These are phyloP conservation scores for Ailurus styani DNA, from an alignment of 2,113 vertebrate genomes.

Conservation along the genomic window DNA sequence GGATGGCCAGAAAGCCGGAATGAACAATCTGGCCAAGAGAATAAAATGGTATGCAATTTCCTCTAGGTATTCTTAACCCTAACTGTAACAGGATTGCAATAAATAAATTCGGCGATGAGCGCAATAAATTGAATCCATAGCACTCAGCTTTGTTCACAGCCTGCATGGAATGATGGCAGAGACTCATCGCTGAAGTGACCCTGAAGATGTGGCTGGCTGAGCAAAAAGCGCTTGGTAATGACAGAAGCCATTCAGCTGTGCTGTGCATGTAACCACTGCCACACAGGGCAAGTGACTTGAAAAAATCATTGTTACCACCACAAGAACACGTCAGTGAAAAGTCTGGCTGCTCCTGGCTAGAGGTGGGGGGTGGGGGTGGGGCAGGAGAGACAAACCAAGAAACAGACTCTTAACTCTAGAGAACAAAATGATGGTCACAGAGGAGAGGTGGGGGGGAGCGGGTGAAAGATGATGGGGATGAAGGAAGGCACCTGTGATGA, in stretches of 20 bases:
- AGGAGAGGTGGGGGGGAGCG: neutral
- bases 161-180: slow-evolving; percentile 26
- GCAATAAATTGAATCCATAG: neutral
- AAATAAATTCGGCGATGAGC: neutral
- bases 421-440: neutral
- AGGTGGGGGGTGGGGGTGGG: neutral
- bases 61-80: neutral
- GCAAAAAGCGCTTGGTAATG: neutral
- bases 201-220: slow-evolving; percentile 16
- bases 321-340: neutral
- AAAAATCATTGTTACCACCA: neutral
- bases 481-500: neutral
- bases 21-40: neutral
- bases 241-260: neutral
- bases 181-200: slow-evolving; percentile 11
- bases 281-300: neutral
- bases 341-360: neutral
- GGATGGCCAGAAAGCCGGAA: neutral
- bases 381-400: neutral
- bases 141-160: neutral
- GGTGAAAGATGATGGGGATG: neutral
- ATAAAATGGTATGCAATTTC: neutral
- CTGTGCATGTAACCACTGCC: neutral
- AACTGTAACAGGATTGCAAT: neutral
- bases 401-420: neutral